These are phyloP conservation scores for Sesamia inferens DNA, from an alignment of 2,888 invertebrate genomes.

Conservation along the genomic window DNA sequence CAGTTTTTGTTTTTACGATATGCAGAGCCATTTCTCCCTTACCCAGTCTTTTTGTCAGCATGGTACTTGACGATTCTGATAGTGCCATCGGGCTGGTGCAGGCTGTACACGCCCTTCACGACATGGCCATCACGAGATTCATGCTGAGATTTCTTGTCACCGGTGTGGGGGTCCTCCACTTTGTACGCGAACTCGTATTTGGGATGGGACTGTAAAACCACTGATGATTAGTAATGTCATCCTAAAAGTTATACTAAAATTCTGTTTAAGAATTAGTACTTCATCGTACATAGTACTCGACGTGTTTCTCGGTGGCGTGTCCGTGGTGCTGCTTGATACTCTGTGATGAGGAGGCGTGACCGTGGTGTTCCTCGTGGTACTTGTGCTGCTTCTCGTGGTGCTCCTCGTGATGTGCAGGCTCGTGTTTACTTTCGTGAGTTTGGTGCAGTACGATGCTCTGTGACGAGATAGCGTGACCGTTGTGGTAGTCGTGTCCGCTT, in stretches of 20 bases:
- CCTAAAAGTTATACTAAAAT: too few species aligned
- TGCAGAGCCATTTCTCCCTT: not conserved
- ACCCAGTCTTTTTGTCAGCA: slow-evolving; percentile 78
- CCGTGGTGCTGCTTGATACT: slow-evolving; percentile 67
- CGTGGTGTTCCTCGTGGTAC: too few species aligned
- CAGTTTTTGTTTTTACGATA: not conserved
- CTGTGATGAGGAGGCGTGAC: too few species aligned
- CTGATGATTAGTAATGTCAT: not conserved
- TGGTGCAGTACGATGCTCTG: slow-evolving; percentile 23
- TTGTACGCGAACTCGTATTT: slow-evolving; percentile 86
- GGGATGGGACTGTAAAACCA: slow-evolving; percentile 73
- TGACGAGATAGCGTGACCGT: slow-evolving; percentile 51
- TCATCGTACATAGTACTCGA: slow-evolving; percentile 67
- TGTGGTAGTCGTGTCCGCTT: too few species aligned
- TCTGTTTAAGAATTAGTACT: not conserved
- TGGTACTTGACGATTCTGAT: slow-evolving; percentile 85
- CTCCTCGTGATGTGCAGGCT: too few species aligned
- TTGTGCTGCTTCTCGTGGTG: too few species aligned
- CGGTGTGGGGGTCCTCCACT: slow-evolving; percentile 86
- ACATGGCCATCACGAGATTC: slow-evolving; percentile 88
- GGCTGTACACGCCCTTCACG: slow-evolving; percentile 89
- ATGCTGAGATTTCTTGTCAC: slow-evolving; percentile 86
- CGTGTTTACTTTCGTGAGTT: too few species aligned
- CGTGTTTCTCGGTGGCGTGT: slow-evolving; percentile 60
- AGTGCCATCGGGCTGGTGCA: slow-evolving; percentile 83